Evolutionary conservation across 2,888 invertebrate genomes (phyloP).

Genomic region (Tenthredo scrophulariae): DNA sequence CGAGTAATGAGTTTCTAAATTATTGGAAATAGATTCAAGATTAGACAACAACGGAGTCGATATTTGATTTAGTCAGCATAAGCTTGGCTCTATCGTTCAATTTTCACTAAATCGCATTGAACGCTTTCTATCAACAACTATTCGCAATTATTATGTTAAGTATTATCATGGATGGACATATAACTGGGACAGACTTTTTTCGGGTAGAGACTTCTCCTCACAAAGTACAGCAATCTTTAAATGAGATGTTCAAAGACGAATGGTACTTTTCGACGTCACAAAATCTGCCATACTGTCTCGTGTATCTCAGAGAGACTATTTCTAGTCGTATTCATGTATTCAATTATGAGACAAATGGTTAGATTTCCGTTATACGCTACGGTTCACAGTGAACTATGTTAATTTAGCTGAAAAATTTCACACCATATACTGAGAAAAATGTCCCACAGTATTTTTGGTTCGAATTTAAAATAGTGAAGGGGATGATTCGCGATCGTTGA

Average conservation of each 20-base stretch:
- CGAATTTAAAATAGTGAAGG: neutral
- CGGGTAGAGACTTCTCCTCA: neutral
- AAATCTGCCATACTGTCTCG: neutral
- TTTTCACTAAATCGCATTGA: neutral
- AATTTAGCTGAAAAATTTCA: neutral
- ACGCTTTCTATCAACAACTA: neutral
- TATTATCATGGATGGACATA: too few relatives aligned
- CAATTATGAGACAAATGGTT: neutral
- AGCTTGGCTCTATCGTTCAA: neutral
- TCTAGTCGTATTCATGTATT: neutral
- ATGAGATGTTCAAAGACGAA: neutral
- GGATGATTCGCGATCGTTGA: neutral
- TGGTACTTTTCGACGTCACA: neutral
- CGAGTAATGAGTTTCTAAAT: neutral
- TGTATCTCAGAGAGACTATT: neutral
- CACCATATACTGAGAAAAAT: neutral
- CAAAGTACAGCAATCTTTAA: neutral
- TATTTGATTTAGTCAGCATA: neutral
- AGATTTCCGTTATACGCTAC: neutral
- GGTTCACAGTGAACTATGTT: neutral
- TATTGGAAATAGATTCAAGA: constrained; percentile 28
- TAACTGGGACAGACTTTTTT: too few relatives aligned
- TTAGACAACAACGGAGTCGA: neutral
- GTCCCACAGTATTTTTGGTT: neutral
- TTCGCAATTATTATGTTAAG: too few relatives aligned